These are phyloP conservation scores for Drosophila nr. fundita DNA, from an alignment of 2,888 invertebrate genomes.

Conservation along the genomic window DNA sequence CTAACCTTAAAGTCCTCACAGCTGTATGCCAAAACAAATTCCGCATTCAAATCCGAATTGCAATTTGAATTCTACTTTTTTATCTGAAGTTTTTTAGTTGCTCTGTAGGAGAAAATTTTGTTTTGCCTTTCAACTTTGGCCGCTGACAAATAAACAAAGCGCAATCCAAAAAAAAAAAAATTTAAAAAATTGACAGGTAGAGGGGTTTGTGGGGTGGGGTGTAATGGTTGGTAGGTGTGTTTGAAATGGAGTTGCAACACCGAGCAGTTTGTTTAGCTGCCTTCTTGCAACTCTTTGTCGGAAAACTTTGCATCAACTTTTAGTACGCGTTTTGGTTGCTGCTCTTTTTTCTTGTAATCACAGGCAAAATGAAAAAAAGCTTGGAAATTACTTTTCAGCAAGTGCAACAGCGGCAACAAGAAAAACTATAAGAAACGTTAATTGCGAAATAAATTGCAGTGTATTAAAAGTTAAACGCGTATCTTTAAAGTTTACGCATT, in stretches of 20 bases:
- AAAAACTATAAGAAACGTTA: conserved; percentile 45
- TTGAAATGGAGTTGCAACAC: conserved; percentile 22
- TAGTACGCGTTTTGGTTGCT: conserved; percentile 10
- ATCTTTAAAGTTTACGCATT: conserved; percentile 17
- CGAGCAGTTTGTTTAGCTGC: conserved; percentile 72
- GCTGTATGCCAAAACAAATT: conserved; percentile 32
- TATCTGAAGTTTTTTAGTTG: conserved; percentile 53
- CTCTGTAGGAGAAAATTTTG: conserved; percentile 31
- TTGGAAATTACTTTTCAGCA: conserved; percentile 66
- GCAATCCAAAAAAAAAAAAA: conserved; percentile 13
- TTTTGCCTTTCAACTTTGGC: conserved; percentile 50
- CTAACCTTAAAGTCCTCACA: conserved; percentile 47
- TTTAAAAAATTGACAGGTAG: not conserved
- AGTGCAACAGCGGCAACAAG: conserved; percentile 24
- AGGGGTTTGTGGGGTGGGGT: not conserved
- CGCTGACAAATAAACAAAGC: conserved; percentile 75
- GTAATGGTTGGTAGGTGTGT: conserved; percentile 3
- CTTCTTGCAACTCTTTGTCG: conserved; percentile 74
- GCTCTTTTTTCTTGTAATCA: conserved; percentile 19
- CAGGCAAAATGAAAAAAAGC: conserved; percentile 22
- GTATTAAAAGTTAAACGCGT: conserved; percentile 67
- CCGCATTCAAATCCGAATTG: conserved; percentile 50
- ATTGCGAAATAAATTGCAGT: conserved; percentile 74
- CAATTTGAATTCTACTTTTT: conserved; percentile 67
- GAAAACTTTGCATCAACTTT: conserved; percentile 66